Percentiles rank a stretch among this genome's conserved stretches.
Conservation (phyloP, 1,140 invertebrate genomes). For the Laodelphax striatellus region DNA sequence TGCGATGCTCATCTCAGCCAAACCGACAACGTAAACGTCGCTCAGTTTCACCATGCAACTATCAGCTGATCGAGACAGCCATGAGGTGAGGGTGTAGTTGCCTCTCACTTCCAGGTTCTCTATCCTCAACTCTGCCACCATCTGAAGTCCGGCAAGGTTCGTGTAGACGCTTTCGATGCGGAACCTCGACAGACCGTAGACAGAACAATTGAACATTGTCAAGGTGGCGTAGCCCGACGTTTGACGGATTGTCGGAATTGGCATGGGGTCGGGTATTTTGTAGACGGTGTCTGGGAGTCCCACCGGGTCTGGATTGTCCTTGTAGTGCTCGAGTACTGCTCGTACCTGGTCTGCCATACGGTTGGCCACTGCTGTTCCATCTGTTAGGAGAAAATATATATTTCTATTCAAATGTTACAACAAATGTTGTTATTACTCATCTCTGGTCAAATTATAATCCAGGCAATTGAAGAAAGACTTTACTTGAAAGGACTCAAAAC, state of each 20-base stretch:
- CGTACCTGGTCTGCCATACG: slow-evolving; percentile 31
- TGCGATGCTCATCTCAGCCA: slow-evolving; percentile 55
- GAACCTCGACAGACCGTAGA: slow-evolving; percentile 67
- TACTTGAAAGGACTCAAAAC: too few relatives aligned
- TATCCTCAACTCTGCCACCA: slow-evolving; percentile 51
- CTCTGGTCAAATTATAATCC: too few relatives aligned
- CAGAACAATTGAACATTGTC: slow-evolving; percentile 53
- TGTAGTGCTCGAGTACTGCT: slow-evolving; percentile 64
- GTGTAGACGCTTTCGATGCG: slow-evolving; percentile 51
- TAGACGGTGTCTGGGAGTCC: slow-evolving; percentile 57
- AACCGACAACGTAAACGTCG: slow-evolving; percentile 49
- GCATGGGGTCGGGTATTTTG: slow-evolving; percentile 58
- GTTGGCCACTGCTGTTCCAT: background rate
- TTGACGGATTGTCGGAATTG: slow-evolving; percentile 63
- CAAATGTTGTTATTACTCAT: too few relatives aligned
- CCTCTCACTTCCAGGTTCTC: slow-evolving; percentile 56
- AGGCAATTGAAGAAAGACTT: too few relatives aligned
- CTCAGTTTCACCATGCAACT: slow-evolving; percentile 60
- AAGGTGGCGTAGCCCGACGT: slow-evolving; percentile 54
- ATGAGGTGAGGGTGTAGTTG: slow-evolving; percentile 58
- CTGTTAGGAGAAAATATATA: too few relatives aligned
- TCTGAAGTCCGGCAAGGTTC: slow-evolving; percentile 53
- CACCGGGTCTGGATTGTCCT: slow-evolving; percentile 56
- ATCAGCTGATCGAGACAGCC: slow-evolving; percentile 52
- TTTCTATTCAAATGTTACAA: too few relatives aligned